Percentiles rank a stretch among this genome's conserved stretches.
phyloP scores from a whole-genome alignment of 2,888 invertebrate species.

The Tetrapedia diversipes region DNA sequence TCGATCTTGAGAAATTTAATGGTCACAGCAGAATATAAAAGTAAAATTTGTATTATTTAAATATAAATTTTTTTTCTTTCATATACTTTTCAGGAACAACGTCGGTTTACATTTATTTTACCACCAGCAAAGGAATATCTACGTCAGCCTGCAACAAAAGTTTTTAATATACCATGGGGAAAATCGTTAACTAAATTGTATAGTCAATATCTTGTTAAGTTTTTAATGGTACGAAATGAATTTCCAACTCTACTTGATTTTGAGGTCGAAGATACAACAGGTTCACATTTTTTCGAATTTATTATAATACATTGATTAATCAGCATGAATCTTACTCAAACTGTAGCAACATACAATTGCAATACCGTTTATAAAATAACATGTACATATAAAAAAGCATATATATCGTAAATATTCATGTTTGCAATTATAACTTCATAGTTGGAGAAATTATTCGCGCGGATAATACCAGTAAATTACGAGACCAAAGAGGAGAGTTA shows the following conservation, averaged over 20 bases:
- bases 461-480: slow-evolving; percentile 6
- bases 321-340: too few relatives aligned
- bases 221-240: not conserved
- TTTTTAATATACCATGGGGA: slow-evolving; percentile 5
- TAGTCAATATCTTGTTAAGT: not conserved
- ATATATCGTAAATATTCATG: not conserved
- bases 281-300: not conserved
- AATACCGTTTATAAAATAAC: not conserved
- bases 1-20: too few relatives aligned
- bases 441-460: slow-evolving; percentile 11
- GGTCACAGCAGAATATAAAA: not conserved
- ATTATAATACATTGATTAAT: not conserved
- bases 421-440: slow-evolving; percentile 1
- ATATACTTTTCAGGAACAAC: slow-evolving; percentile 8
- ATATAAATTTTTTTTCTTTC: not conserved
- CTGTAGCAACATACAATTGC: not conserved
- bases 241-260: not conserved
- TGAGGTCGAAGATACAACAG: not conserved
- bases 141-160: not conserved
- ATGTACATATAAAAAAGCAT: not conserved
- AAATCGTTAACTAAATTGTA: not conserved
- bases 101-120: not conserved
- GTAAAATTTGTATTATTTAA: not conserved
- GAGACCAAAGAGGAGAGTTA: slow-evolving; percentile 10
- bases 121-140: slow-evolving; percentile 1